Conservation (phyloP, 2,888 invertebrate genomes). For the Neria commutata region DNA sequence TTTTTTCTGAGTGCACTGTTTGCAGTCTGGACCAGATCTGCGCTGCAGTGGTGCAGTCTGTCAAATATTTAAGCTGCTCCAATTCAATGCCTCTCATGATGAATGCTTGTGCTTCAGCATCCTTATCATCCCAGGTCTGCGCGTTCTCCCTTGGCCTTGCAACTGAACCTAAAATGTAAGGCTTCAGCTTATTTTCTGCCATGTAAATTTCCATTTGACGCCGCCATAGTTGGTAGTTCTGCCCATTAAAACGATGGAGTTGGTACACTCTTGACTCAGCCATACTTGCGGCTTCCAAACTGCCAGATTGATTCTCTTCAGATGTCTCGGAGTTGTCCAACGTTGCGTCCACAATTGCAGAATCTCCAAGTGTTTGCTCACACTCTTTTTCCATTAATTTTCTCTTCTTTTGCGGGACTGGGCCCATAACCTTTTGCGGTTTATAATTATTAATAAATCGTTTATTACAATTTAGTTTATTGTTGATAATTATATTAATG, state of each 20-base stretch:
- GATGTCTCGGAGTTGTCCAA: neutral
- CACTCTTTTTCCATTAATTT: too few relatives aligned
- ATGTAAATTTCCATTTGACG: constrained; percentile 19
- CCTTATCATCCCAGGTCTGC: constrained; percentile 23
- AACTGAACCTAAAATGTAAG: constrained; percentile 17
- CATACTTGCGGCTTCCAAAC: too few relatives aligned
- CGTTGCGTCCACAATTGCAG: neutral
- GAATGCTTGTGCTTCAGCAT: constrained; percentile 27
- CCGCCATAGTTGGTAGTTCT: constrained; percentile 14
- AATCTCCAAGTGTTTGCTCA: too few relatives aligned
- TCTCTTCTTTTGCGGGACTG: too few relatives aligned
- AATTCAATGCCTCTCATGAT: constrained; percentile 24
- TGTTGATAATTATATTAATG: too few relatives aligned
- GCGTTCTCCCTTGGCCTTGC: constrained; percentile 5
- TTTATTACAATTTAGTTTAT: too few relatives aligned
- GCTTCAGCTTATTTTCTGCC: constrained; percentile 21
- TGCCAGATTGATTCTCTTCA: neutral
- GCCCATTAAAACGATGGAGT: constrained; percentile 9
- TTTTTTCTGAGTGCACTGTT: constrained; percentile 30
- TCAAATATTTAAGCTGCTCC: constrained; percentile 28
- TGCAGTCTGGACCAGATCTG: constrained; percentile 29
- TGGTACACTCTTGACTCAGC: constrained; percentile 9
- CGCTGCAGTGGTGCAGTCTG: constrained; percentile 24
- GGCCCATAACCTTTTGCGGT: too few relatives aligned
- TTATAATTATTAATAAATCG: too few relatives aligned